A percentile compares a stretch with the other conserved stretches of the same genome.
These are phyloP conservation scores for Zaprionus ornatus DNA, from an alignment of 1,140 invertebrate species.

Conservation along the genomic window DNA sequence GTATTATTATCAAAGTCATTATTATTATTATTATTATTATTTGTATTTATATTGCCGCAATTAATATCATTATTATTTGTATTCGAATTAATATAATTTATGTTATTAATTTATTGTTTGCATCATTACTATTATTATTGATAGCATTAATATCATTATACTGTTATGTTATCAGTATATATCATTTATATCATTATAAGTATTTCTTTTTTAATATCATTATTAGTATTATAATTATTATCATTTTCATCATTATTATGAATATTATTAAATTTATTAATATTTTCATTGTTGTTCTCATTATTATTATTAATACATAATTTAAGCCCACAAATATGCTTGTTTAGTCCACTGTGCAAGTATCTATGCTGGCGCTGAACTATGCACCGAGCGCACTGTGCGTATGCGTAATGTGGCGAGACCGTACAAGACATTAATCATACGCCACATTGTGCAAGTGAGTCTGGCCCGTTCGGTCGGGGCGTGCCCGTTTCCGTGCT, in stretches of 20 bases:
- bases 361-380: too few relatives aligned
- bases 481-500: neutral
- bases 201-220: too few relatives aligned
- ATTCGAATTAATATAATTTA: too few relatives aligned
- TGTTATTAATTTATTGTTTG: too few relatives aligned
- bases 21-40: too few relatives aligned
- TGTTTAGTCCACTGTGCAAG: neutral
- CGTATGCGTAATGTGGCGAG: constrained; percentile 33
- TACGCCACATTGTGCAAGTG: constrained; percentile 69
- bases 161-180: too few relatives aligned
- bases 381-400: constrained; percentile 6
- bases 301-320: neutral
- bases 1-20: too few relatives aligned
- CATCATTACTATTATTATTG: neutral
- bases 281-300: neutral
- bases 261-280: neutral
- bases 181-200: too few relatives aligned
- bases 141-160: neutral
- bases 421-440: constrained; percentile 71
- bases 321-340: neutral
- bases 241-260: neutral
- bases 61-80: neutral
- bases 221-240: too few relatives aligned
- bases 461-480: constrained; percentile 10
- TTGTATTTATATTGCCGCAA: too few relatives aligned